Evolutionary conservation across 2,888 invertebrate genomes (phyloP).

Genomic region (Biston stratarius): DNA sequence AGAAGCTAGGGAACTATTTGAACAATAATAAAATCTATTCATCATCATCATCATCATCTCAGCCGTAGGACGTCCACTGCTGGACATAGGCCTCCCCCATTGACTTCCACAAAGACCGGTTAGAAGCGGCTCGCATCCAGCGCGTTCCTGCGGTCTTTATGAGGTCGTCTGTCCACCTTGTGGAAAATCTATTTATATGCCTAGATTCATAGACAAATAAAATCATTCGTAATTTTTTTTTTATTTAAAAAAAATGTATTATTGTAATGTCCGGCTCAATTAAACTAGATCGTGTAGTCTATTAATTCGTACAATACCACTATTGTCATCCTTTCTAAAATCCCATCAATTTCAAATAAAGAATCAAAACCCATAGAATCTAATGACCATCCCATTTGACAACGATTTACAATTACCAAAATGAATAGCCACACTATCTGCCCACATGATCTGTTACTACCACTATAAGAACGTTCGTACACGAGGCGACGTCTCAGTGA

Average conservation of each 20-base stretch:
- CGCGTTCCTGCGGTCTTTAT: no score
- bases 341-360: conserved; percentile 1
- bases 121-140: no score
- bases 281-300: neutral
- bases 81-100: no score
- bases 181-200: no score
- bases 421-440: conserved; percentile 33
- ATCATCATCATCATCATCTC: no score
- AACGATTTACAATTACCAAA: conserved; percentile 16
- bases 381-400: conserved; percentile 17
- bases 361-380: conserved; percentile 23
- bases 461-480: neutral
- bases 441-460: conserved; percentile 36
- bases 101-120: no score
- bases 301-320: neutral
- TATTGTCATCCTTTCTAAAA: neutral
- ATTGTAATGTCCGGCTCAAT: neutral
- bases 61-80: no score
- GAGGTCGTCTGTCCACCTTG: no score
- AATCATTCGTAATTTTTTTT: no score
- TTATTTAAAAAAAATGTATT: neutral
- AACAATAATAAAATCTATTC: no score
- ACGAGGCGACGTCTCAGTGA: neutral
- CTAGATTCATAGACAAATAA: no score
- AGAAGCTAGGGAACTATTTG: no score